phyloP scores from a whole-genome alignment of 2,797 vertebrate genomes.

The Cygnus olor region DNA sequence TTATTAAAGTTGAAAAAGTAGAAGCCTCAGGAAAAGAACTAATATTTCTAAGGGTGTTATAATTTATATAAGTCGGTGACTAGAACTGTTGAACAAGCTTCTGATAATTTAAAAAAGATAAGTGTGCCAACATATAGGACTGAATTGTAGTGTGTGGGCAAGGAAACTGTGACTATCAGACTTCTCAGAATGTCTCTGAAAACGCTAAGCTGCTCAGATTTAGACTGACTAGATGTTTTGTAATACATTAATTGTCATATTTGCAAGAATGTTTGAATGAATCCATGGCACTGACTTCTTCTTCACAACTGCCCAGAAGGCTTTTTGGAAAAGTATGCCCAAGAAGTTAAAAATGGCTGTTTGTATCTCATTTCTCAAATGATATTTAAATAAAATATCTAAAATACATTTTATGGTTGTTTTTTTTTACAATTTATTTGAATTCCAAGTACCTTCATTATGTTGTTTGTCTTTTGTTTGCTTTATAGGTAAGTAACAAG shows the following conservation, averaged over 20 bases:
- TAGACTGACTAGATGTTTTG: background rate
- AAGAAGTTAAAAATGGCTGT: background rate
- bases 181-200: background rate
- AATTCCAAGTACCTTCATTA: background rate
- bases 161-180: background rate
- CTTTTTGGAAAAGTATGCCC: background rate
- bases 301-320: background rate
- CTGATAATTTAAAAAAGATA: background rate
- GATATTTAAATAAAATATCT: conserved; percentile 31
- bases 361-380: background rate
- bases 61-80: background rate
- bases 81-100: background rate
- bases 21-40: background rate
- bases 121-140: background rate
- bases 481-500: background rate
- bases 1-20: background rate
- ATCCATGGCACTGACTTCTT: background rate
- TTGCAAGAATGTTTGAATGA: background rate
- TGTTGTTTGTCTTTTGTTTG: background rate
- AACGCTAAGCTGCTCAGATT: background rate
- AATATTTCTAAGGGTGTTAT: background rate
- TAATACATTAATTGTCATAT: background rate
- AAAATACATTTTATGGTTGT: background rate
- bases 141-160: background rate
- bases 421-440: background rate